Evolutionary conservation across 2,797 vertebrate genomes (phyloP).

Genomic region (Schizopygopsis malacanthus): DNA sequence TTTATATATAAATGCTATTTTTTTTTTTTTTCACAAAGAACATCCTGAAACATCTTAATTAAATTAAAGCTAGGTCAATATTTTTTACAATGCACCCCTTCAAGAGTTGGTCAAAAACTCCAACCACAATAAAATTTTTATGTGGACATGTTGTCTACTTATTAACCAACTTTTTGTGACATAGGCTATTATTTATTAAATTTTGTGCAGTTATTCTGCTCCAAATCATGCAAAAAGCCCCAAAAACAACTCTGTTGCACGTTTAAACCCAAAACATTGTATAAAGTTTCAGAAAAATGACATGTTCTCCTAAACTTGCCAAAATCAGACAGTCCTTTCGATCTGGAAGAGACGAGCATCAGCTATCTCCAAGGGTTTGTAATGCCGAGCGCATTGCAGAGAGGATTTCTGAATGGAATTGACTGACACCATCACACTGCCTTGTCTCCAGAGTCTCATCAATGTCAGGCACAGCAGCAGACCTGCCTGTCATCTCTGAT

Average conservation of each 20-base stretch:
- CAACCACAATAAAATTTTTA: constrained; percentile 50
- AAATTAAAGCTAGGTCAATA: background rate
- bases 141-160: constrained; percentile 44
- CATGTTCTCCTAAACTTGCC: constrained; percentile 54
- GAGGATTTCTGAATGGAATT: constrained; percentile 50
- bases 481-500: constrained; percentile 53
- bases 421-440: constrained; percentile 28
- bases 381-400: constrained; percentile 24
- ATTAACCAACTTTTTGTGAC: background rate
- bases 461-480: constrained; percentile 49
- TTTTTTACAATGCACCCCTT: background rate
- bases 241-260: constrained; percentile 55
- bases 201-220: constrained; percentile 49
- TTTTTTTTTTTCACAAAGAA: background rate
- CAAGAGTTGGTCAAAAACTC: constrained; percentile 26
- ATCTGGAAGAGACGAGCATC: constrained; percentile 8
- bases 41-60: background rate
- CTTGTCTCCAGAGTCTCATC: constrained; percentile 57
- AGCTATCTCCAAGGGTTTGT: constrained; percentile 42
- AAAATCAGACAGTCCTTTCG: constrained; percentile 50
- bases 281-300: constrained; percentile 60
- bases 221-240: constrained; percentile 51
- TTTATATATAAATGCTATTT: too few species aligned
- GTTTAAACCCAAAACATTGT: constrained; percentile 59
- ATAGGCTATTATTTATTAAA: constrained; percentile 38